Evolutionary conservation across 2,888 invertebrate genomes (phyloP).

Genomic region (Lutraria lutraria): DNA sequence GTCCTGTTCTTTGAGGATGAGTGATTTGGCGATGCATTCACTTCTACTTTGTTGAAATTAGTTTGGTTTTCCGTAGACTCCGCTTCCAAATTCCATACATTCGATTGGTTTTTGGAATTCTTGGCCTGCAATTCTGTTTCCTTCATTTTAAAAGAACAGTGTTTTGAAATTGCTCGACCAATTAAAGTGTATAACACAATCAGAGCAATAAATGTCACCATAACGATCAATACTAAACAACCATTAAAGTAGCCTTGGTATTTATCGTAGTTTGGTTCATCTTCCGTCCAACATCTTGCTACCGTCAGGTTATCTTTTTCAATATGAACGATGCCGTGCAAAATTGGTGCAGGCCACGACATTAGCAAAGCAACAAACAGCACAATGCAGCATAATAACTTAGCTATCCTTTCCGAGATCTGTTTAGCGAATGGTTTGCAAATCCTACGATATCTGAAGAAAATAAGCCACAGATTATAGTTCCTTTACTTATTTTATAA

Average conservation of each 20-base stretch:
- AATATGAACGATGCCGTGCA: slow-evolving; percentile 73
- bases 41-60: not conserved
- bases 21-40: not conserved
- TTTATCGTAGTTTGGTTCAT: slow-evolving; percentile 62
- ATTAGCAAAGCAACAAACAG: slow-evolving; percentile 52
- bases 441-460: slow-evolving; percentile 74
- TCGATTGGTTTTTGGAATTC: not conserved
- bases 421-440: slow-evolving; percentile 75
- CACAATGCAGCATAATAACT: slow-evolving; percentile 50
- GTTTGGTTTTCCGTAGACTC: too few relatives aligned
- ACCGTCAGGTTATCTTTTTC: slow-evolving; percentile 68
- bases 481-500: too few relatives aligned
- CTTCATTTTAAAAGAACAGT: slow-evolving; percentile 21
- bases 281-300: slow-evolving; percentile 73
- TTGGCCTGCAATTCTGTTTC: not conserved
- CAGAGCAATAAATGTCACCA: slow-evolving; percentile 60
- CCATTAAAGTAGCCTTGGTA: slow-evolving; percentile 72
- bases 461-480: too few relatives aligned
- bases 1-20: not conserved
- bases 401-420: slow-evolving; percentile 65
- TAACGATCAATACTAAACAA: slow-evolving; percentile 68
- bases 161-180: slow-evolving; percentile 48
- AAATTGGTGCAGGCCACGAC: slow-evolving; percentile 72
- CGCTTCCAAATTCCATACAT: too few relatives aligned
- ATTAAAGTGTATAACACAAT: slow-evolving; percentile 72